Base-by-base conservation (phyloP, 1,140 invertebrate genomes). In the Kradibia gibbosae region DNA sequence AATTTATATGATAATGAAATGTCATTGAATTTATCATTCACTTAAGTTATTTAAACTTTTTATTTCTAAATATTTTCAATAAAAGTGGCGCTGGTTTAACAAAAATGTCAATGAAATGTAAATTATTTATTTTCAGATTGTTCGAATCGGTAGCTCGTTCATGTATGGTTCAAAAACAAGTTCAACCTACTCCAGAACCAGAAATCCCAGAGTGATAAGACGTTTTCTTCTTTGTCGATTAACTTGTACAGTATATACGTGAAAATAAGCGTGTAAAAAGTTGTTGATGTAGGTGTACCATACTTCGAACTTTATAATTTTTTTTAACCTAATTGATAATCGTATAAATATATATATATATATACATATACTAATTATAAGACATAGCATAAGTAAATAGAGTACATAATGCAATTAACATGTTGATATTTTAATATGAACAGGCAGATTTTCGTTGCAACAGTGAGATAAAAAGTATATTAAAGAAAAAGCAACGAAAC, bases 111-210 rank as follows among this genome's bases (percentile, higher is more conserved):
- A 55, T 75, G 22, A 81, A 75, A 8, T 70, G 15, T 62, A 78
- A 31, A 80, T 86, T 84, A 73, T 82, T 88, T 85, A 88, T 83
- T 93, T 93, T 36, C 89, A 96, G 95, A 88, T 92, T 98, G 84
- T 98, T 99, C 90, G 97, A 98, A 88, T 98, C 97, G 1, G 97
- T 99, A 57, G 97, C 97, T 20, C 93, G 97, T 78, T 98, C 97
- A 0, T 98, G 97, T 91, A 96, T 98, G 94, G 96, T 96, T 75
- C 96, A 96, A 86, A 97, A 96, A 87, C 93, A 94, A 84, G 90
- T 92, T 50, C 92, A 92, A 83, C 93, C 91, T 82, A 88, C 91
- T 77, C 92, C 92, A 83, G 93, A 94, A 85, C 89, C 90, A 48
- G 93, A 94, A 83, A 89, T 93, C 84, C 91, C 92, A 84, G 93